phyloP scores from a whole-genome alignment of 2,113 vertebrate species.

The Cariama cristata region DNA sequence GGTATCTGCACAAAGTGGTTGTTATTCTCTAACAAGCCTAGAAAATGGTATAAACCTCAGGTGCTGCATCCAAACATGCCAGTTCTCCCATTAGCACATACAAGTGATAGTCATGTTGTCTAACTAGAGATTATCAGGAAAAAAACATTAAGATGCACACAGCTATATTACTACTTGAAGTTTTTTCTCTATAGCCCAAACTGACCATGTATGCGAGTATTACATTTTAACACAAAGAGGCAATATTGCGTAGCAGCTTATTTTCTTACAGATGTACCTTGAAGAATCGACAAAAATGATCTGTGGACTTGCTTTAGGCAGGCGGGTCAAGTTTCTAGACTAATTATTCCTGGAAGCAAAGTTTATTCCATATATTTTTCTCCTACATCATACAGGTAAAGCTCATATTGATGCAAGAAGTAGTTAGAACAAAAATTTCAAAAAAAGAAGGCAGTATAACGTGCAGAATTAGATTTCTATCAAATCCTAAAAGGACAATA shows the following conservation, averaged over 20 bases:
- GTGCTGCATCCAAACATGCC: no score
- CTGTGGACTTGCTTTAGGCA: background rate
- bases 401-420: background rate
- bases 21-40: background rate
- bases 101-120: background rate
- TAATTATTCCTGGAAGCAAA: background rate
- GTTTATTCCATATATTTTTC: background rate
- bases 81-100: background rate
- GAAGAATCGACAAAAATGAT: background rate
- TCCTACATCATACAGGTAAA: background rate
- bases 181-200: background rate
- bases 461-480: background rate
- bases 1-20: background rate
- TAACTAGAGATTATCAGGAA: background rate
- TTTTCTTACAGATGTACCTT: background rate
- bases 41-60: no score
- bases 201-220: background rate
- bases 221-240: background rate
- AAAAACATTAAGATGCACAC: background rate
- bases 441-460: background rate
- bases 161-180: background rate
- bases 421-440: background rate
- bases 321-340: background rate
- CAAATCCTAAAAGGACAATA: background rate
- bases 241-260: background rate